Evolutionary conservation across 2,113 vertebrate species (phyloP).

Genomic region (Sapajus apella): DNA sequence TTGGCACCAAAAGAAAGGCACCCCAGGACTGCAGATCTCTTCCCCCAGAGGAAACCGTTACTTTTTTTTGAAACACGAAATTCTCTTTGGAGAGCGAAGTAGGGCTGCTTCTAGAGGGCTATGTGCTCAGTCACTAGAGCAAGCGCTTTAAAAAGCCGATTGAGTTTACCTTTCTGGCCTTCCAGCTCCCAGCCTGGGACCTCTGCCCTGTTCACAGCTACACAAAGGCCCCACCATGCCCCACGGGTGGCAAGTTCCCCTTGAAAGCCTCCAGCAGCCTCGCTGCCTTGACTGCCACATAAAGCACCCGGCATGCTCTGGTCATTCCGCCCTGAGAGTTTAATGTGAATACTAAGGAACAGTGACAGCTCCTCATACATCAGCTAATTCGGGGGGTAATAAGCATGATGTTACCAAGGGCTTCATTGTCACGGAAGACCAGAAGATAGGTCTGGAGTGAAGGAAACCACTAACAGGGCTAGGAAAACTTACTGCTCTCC

Average conservation of each 20-base stretch:
- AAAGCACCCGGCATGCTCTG: neutral
- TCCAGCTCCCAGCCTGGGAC: neutral
- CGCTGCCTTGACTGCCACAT: neutral
- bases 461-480: neutral
- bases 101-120: neutral
- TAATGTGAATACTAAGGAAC: conserved; percentile 73
- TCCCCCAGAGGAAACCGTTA: neutral
- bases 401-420: conserved; percentile 23
- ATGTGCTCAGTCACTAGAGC: neutral
- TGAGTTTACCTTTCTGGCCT: conserved; percentile 55
- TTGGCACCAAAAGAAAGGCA: neutral
- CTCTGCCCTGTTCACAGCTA: neutral
- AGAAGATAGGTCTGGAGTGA: neutral
- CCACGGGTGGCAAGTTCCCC: conserved; percentile 37
- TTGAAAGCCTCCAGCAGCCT: accelerated
- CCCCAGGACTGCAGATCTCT: neutral
- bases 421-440: neutral
- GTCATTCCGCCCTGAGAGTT: conserved; percentile 59
- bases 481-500: neutral
- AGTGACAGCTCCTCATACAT: conserved; percentile 34
- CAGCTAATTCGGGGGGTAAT: conserved; percentile 16
- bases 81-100: neutral
- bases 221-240: neutral
- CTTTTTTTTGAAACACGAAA: neutral
- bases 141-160: conserved; percentile 37